A percentile compares a stretch with the other conserved stretches of the same genome.
Evolutionary conservation across 2,797 vertebrate species (phyloP).

Genomic region (Thamnophis elegans): DNA sequence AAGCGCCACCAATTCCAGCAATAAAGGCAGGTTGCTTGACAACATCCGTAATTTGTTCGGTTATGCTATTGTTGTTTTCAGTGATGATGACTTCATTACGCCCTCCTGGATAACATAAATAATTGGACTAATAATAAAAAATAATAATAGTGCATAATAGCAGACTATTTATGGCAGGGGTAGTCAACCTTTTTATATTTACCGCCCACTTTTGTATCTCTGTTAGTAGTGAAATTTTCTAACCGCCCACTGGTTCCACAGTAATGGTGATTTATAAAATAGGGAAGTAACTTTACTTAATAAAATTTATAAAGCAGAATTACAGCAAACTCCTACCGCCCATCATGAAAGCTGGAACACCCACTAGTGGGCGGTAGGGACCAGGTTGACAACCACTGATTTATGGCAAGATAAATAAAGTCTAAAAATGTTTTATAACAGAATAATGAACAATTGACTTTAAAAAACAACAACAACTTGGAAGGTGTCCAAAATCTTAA

Average conservation of each 20-base stretch:
- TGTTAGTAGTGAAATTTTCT: too few species aligned
- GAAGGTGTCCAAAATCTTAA: background rate
- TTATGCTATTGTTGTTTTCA: conserved; percentile 97
- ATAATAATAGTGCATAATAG: background rate
- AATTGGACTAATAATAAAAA: background rate
- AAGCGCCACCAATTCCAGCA: conserved; percentile 96
- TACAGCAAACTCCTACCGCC: too few species aligned
- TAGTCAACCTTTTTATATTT: too few species aligned
- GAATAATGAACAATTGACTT: background rate
- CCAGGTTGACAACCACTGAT: too few species aligned
- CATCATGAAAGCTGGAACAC: too few species aligned
- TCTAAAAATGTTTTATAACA: background rate
- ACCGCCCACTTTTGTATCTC: too few species aligned
- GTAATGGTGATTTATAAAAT: too few species aligned
- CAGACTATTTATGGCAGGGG: background rate
- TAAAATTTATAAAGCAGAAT: too few species aligned
- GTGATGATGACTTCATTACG: conserved; percentile 96
- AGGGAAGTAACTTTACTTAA: too few species aligned
- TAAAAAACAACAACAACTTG: background rate
- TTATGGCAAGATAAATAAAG: background rate
- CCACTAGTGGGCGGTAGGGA: too few species aligned
- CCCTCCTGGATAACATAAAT: conserved; percentile 75
- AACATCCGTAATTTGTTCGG: conserved; percentile 98
- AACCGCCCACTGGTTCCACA: too few species aligned
- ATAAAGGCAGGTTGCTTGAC: conserved; percentile 99